Evolutionary conservation across 2,113 vertebrate species (phyloP).

Genomic region (Myocastor coypus): DNA sequence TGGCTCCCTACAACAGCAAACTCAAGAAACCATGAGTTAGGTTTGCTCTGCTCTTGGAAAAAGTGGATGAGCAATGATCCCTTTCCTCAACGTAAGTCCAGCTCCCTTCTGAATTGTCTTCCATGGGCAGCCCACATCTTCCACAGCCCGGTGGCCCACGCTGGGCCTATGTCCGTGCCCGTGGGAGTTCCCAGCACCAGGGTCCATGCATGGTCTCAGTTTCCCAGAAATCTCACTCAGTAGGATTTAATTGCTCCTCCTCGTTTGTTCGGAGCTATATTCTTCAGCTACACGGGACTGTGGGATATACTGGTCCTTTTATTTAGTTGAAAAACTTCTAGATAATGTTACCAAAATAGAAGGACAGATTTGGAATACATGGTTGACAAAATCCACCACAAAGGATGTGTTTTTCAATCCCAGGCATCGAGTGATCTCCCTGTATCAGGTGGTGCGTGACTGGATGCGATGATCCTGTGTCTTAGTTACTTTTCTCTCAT

Average conservation of each 20-base stretch:
- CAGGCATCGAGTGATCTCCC: not conserved
- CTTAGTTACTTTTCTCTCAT: too few relatives aligned
- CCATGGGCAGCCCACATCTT: not conserved
- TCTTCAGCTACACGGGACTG: not conserved
- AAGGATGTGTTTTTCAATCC: not conserved
- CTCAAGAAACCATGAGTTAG: not conserved
- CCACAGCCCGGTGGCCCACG: not conserved
- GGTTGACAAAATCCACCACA: not conserved
- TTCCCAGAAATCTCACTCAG: conserved; percentile 16
- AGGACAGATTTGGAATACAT: not conserved
- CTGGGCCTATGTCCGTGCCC: not conserved
- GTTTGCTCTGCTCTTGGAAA: not conserved
- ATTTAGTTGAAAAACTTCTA: not conserved
- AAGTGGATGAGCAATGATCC: not conserved
- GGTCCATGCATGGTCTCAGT: not conserved
- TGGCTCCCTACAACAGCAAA: not conserved
- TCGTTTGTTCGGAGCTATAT: not conserved
- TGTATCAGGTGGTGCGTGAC: not conserved
- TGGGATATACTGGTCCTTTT: not conserved
- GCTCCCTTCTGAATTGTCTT: not conserved
- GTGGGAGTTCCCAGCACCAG: not conserved
- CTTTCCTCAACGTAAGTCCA: not conserved
- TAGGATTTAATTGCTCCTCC: not conserved
- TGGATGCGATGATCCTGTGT: fast-evolving
- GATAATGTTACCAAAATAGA: not conserved